These are phyloP conservation scores for Arctopsyche grandis DNA, from an alignment of 1,140 invertebrate genomes.

Conservation along the genomic window DNA sequence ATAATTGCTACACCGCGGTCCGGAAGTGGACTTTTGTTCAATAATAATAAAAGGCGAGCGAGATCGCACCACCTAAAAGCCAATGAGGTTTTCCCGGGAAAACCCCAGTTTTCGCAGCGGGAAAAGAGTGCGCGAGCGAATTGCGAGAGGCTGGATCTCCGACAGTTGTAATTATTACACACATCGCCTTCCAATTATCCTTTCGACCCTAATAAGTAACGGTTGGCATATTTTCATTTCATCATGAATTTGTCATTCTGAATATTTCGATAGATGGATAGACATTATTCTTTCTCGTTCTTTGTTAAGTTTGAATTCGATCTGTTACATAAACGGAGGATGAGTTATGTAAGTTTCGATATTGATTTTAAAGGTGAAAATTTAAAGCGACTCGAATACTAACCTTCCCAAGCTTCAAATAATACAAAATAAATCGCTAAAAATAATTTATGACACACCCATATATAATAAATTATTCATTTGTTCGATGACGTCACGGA, in stretches of 20 bases:
- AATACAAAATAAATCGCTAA: too few relatives aligned
- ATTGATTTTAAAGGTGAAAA: too few relatives aligned
- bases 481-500: too few relatives aligned
- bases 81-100: background rate
- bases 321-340: too few relatives aligned
- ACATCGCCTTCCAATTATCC: background rate
- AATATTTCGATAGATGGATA: too few relatives aligned
- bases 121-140: background rate
- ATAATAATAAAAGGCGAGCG: conserved; percentile 6
- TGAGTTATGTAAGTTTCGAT: too few relatives aligned
- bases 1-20: background rate
- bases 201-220: background rate
- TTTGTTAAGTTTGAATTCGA: too few relatives aligned
- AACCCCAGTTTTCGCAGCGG: background rate
- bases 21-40: conserved; percentile 20
- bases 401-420: too few relatives aligned
- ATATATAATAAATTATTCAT: too few relatives aligned
- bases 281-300: too few relatives aligned
- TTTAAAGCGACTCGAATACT: too few relatives aligned
- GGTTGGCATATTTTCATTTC: background rate
- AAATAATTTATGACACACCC: too few relatives aligned
- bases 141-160: background rate
- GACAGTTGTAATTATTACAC: background rate
- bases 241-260: background rate
- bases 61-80: background rate